Conservation (phyloP, 2,113 vertebrate species). For the Oostethus manadensis region DNA sequence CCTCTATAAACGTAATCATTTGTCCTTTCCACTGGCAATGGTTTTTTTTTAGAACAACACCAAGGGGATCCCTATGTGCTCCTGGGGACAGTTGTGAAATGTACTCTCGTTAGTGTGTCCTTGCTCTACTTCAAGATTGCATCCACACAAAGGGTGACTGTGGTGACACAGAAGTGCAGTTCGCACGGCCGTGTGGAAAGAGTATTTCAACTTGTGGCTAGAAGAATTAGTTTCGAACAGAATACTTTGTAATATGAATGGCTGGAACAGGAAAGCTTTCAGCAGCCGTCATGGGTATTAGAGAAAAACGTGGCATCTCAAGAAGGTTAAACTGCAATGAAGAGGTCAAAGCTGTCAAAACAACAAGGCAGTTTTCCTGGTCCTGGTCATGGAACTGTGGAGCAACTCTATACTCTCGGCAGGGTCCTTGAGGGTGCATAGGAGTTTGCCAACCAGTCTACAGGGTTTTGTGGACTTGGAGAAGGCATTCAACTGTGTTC, state of each 20-base stretch:
- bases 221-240: conserved; percentile 16
- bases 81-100: conserved; percentile 16
- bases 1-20: conserved; percentile 9
- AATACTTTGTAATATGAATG: conserved; percentile 31
- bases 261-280: conserved; percentile 17
- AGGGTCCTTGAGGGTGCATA: too few species aligned
- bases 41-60: conserved; percentile 18
- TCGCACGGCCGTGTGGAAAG: conserved; percentile 10
- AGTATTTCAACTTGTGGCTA: conserved; percentile 10
- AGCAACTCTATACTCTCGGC: too few species aligned
- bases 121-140: conserved; percentile 20
- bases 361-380: too few species aligned
- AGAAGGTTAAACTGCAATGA: conserved; percentile 55
- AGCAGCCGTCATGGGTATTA: conserved; percentile 49
- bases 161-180: conserved; percentile 17
- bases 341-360: conserved; percentile 53
- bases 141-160: conserved; percentile 14
- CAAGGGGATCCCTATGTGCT: conserved; percentile 17
- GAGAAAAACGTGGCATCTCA: conserved; percentile 38
- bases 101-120: conserved; percentile 31
- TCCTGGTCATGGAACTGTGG: too few species aligned
- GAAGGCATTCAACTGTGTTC: too few species aligned
- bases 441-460: too few species aligned
- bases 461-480: too few species aligned
- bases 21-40: conserved; percentile 11